Conservation (phyloP, 1,140 invertebrate genomes). For the Calephelis virginiensis region DNA sequence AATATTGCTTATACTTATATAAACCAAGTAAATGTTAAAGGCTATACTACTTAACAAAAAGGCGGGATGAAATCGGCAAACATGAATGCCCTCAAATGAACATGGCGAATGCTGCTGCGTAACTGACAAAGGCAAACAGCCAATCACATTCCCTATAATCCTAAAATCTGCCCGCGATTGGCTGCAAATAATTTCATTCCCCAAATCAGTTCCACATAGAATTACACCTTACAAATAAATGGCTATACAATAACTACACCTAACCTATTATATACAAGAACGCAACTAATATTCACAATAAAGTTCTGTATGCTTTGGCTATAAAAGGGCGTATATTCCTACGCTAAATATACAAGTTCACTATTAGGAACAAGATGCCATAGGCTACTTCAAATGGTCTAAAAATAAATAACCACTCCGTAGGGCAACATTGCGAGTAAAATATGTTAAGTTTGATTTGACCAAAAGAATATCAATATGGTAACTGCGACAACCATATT, state of each 20-base stretch:
- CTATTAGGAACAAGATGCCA: slow-evolving; percentile 56
- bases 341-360: slow-evolving; percentile 42
- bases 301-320: slow-evolving; percentile 74
- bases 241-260: slow-evolving; percentile 53
- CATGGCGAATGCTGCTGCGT: slow-evolving; percentile 14
- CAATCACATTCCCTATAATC: slow-evolving; percentile 3
- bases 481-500: too few species aligned
- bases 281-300: slow-evolving; percentile 65
- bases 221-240: slow-evolving; percentile 34
- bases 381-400: slow-evolving; percentile 45
- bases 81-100: slow-evolving; percentile 12
- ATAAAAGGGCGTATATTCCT: slow-evolving; percentile 55
- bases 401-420: slow-evolving; percentile 14
- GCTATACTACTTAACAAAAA: slow-evolving; percentile 25
- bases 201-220: slow-evolving; percentile 2
- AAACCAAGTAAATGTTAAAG: slow-evolving; percentile 7
- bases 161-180: background rate
- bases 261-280: slow-evolving; percentile 47
- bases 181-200: background rate
- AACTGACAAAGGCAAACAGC: background rate
- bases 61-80: slow-evolving; percentile 31
- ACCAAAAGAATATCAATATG: background rate
- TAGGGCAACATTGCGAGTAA: slow-evolving; percentile 6
- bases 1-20: slow-evolving; percentile 5
- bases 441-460: background rate